Base-by-base conservation (phyloP, 2,113 vertebrate species). In the Hemibagrus wyckioides region DNA sequence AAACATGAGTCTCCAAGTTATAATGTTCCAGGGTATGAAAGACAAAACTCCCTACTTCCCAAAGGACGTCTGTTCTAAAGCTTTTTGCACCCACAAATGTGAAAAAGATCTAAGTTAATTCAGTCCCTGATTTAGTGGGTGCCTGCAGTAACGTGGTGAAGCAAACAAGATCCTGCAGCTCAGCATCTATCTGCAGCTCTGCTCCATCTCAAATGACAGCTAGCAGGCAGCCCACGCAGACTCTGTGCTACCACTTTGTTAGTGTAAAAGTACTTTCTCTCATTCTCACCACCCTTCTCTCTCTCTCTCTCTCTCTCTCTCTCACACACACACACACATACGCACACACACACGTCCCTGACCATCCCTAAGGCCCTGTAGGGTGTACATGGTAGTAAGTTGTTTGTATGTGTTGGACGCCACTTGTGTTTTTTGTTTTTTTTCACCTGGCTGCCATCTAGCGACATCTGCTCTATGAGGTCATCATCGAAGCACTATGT, bases 401-500 rank as follows among this genome's bases (percentile, higher is more conserved):
- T 82, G 85, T 86, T 86, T 30, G 85, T 56, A 75, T 57, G 79
- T 73, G 67, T 57, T 25, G 67, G 76, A 44, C 36, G 50, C 73
- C 52, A 85, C 50, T 75, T 36, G 6, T 83, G 41, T 52, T 33
- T 25, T 76, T 87, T 30, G 25, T 15, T 54, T 87, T 57, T 54
- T 57, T 82, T 73, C 67, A 75, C 86, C 82, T 85, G 65, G 50
- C 83, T 85, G 50, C 75, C 76, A 73, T 61, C 82, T 85, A 83
- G 63, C 36, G 73, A 65, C 67, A 83, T 86, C 75, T 65, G 75
- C 36, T 79, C 61, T 44, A 8, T 56, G 15, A 73, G 87, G 85
- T 84, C 88, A 91, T 61, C 79, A 23, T 57, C 21, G 33, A 86
- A 87, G 83, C 85, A 63, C 28, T 21, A 28, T 61, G 61, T 87